Percentiles rank a stretch among this genome's conserved stretches.
These are phyloP conservation scores for Tragelaphus imberbis DNA, from an alignment of 2,113 vertebrate genomes.

Conservation along the genomic window DNA sequence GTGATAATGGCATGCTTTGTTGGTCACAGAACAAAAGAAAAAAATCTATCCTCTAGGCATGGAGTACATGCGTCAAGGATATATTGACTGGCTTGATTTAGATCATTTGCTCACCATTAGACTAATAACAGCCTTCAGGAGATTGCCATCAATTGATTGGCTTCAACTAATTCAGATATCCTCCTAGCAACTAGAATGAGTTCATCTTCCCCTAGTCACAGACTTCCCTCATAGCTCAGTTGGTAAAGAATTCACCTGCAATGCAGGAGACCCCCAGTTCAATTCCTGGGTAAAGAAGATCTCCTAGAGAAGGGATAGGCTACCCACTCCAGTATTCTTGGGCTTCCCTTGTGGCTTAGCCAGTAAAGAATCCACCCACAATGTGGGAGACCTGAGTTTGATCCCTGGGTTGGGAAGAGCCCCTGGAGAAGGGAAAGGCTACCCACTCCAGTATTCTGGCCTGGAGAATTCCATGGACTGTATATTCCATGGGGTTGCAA, in stretches of 20 bases:
- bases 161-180: not conserved
- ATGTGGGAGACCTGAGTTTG: not conserved
- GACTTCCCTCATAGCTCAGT: not conserved
- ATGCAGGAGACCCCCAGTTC: not conserved
- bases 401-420: not conserved
- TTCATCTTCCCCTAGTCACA: not conserved
- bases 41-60: not conserved
- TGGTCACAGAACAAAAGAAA: not conserved
- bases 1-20: not conserved
- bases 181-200: not conserved
- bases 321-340: not conserved
- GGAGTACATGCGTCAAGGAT: not conserved
- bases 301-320: not conserved
- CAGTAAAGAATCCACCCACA: not conserved
- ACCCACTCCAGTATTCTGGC: not conserved
- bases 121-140: not conserved
- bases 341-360: not conserved
- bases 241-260: not conserved
- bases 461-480: not conserved
- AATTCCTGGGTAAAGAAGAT: fast-evolving
- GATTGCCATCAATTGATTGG: not conserved
- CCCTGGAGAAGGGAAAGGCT: not conserved
- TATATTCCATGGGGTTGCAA: not conserved
- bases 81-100: not conserved
- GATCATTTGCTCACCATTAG: no score